Evolutionary conservation across 2,113 vertebrate species (phyloP).

Genomic region (Dendropsophus ebraccatus): DNA sequence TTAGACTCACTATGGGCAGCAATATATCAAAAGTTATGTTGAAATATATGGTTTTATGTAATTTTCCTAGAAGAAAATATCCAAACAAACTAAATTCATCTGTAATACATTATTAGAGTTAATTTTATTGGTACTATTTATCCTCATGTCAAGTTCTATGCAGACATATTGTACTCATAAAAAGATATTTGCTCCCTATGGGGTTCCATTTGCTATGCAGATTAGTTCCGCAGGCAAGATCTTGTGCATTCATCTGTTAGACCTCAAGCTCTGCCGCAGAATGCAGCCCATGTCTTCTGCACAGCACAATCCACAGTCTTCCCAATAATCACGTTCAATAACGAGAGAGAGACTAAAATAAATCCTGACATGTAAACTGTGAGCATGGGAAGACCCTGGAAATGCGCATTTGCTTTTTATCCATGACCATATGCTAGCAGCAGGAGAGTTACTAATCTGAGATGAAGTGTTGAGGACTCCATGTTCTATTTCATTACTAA

Average conservation of each 20-base stretch:
- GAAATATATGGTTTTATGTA: too few relatives aligned
- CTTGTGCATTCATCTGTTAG: not conserved
- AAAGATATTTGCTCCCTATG: not conserved
- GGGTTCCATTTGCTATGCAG: constrained; percentile 16
- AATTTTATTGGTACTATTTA: not conserved
- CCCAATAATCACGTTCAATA: not conserved
- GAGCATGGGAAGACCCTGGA: constrained; percentile 46
- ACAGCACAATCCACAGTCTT: not conserved
- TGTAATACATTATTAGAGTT: not conserved
- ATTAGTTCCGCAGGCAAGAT: constrained; percentile 32
- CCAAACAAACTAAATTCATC: not conserved
- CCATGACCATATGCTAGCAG: constrained; percentile 60
- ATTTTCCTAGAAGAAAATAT: not conserved
- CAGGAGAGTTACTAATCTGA: constrained; percentile 68
- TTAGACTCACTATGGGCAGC: too few relatives aligned
- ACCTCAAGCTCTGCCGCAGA: not conserved
- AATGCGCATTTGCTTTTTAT: constrained; percentile 62
- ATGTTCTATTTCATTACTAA: constrained; percentile 44
- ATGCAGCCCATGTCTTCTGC: not conserved
- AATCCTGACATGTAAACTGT: constrained; percentile 57
- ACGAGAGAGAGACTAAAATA: constrained; percentile 31
- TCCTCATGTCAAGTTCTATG: not conserved
- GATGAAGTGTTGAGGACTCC: constrained; percentile 57
- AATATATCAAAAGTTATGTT: too few relatives aligned
- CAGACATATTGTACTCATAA: not conserved